Evolutionary conservation across 1,140 invertebrate genomes (phyloP).

Genomic region (Drosophila tsacasi): DNA sequence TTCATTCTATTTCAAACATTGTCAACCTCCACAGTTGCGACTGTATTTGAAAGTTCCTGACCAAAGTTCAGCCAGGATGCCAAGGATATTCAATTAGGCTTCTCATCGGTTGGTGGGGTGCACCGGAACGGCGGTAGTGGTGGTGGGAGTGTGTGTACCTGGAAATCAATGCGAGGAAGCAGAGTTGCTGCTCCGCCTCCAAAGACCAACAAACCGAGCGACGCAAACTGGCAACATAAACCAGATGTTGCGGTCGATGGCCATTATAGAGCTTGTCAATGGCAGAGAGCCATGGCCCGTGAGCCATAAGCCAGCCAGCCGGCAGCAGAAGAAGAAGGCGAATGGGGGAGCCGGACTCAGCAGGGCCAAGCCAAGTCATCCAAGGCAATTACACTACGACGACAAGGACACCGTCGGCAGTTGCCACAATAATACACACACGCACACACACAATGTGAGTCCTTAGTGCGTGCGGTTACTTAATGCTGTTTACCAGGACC

Average conservation of each 20-base stretch:
- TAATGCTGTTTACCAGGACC: constrained; percentile 65
- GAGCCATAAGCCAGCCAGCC: constrained; percentile 1
- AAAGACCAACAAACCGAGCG: constrained; percentile 20
- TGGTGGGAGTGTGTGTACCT: constrained; percentile 36
- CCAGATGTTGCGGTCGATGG: constrained; percentile 79
- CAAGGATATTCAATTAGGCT: constrained; percentile 67
- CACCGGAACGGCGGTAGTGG: not conserved
- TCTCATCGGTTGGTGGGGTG: constrained; percentile 15
- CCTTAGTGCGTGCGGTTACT: constrained; percentile 67
- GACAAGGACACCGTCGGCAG: constrained; percentile 64
- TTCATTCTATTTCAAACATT: not conserved
- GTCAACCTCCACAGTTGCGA: not conserved
- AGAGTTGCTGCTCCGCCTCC: constrained; percentile 15
- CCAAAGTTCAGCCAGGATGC: constrained; percentile 4
- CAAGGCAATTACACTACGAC: constrained; percentile 75
- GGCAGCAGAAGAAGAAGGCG: not conserved
- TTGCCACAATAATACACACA: constrained; percentile 67
- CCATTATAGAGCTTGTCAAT: constrained; percentile 82
- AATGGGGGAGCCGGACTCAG: not conserved
- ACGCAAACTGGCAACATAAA: constrained; percentile 59
- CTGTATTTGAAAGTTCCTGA: constrained; percentile 16
- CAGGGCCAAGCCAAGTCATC: constrained; percentile 26
- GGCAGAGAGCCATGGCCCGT: constrained; percentile 33
- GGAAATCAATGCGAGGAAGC: constrained; percentile 55
- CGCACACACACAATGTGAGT: not conserved